Evolutionary conservation across 2,888 invertebrate genomes (phyloP), one percentile per base, ranked within the genome.

Genomic region (Peribatodes rhomboidaria): DNA sequence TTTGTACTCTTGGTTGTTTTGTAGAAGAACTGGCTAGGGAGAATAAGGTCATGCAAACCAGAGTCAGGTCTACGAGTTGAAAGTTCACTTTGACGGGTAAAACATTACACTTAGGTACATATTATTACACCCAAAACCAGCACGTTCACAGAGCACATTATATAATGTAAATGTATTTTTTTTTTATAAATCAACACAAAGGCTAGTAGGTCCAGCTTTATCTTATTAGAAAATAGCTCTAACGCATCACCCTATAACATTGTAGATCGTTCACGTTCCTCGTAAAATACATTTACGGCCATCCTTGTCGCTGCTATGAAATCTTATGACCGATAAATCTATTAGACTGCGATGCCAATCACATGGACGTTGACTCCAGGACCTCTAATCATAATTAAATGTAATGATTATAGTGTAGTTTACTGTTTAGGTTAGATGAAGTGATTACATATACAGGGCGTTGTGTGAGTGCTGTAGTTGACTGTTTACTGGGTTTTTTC

Each of bases 251-350:
- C 22, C 33, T 14, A n/a, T n/a, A 41, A 57, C 56, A 56, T 61
- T 56, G 56, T 53, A 52, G 18, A 52, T 13, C 55, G 46, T 60
- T 65, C 49, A 65, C 65, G 49, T 44, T 52, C 0, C 6, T 46
- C 65, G 50, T 65, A 60, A 61, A 61, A 20, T 13, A 52, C 18
- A 27, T 65, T 65, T 60, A 65, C 14, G 55, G 46, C 39, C 42
- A 35, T 49, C 22, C 41, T 50, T 50, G 22, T 42, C 41, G 52
- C 16, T 18, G 56, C 52, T 50, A 33, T 56, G 46, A 60, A 60
- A 52, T 50, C 56, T 65, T 61, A 65, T 56, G 60, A 47, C 39
- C 60, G 44, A 44, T 60, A 65, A 65, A 60, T 56, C 65, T 61
- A 65, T 65, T 52, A 65, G 50, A 52, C 65, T 55, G 42, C 11